A percentile compares a stretch with the other conserved stretches of the same genome.
Conservation (phyloP, 2,113 vertebrate species). For the Cisticola juncidis region DNA sequence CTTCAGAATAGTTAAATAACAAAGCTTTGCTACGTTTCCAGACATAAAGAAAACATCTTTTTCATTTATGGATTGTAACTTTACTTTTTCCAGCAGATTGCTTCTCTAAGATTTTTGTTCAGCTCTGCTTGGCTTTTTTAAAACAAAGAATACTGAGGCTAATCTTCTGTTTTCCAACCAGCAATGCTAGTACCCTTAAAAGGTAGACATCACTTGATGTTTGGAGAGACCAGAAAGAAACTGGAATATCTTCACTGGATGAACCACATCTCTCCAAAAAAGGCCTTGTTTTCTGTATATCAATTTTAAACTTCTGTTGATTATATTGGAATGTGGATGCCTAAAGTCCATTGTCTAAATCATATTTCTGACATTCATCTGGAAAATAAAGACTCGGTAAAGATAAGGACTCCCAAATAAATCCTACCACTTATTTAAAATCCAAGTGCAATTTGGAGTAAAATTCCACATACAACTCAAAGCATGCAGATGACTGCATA, state of each 20-base stretch:
- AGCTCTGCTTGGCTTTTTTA: background rate
- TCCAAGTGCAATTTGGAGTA: background rate
- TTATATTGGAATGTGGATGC: background rate
- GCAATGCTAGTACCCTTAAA: background rate
- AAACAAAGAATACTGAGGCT: background rate
- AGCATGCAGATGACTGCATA: background rate
- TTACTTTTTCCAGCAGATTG: background rate
- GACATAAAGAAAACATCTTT: background rate
- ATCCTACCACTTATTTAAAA: background rate
- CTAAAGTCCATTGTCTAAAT: background rate
- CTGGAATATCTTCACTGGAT: background rate
- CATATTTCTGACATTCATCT: background rate
- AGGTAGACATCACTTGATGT: background rate
- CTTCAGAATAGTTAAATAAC: background rate
- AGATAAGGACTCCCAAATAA: background rate
- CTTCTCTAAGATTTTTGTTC: background rate
- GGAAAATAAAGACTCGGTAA: background rate
- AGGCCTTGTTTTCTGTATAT: background rate
- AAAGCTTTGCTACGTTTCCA: background rate
- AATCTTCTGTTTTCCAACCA: background rate
- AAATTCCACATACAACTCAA: background rate
- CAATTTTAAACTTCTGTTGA: background rate
- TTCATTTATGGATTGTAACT: background rate
- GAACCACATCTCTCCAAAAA: accelerated
- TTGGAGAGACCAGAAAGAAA: background rate